Percentiles rank a stretch among this genome's conserved stretches.
phyloP scores from a whole-genome alignment of 2,113 vertebrate genomes.

The Castor canadensis region DNA sequence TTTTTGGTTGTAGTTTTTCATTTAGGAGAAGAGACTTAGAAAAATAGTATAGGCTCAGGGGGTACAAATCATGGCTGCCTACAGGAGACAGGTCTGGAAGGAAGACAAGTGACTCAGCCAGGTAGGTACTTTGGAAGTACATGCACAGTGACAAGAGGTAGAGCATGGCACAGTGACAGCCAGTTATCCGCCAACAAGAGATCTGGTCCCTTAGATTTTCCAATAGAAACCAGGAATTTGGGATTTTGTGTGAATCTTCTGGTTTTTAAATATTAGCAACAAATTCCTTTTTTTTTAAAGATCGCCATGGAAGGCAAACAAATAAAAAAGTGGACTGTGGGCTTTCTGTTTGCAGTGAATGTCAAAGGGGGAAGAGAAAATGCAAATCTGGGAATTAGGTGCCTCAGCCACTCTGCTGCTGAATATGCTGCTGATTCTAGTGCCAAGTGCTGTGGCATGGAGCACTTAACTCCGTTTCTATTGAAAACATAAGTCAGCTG shows the following conservation, averaged over 20 bases:
- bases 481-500: background rate
- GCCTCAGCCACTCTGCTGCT: too few species aligned
- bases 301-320: background rate
- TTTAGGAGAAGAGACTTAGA: background rate
- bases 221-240: slow-evolving; percentile 1
- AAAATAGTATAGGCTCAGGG: background rate
- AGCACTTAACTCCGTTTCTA: background rate
- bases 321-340: background rate
- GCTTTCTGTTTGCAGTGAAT: background rate
- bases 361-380: background rate
- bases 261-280: slow-evolving; percentile 17
- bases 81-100: background rate
- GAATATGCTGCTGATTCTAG: background rate
- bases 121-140: background rate
- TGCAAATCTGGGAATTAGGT: background rate
- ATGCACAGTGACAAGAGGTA: background rate
- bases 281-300: background rate
- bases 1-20: background rate
- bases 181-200: background rate
- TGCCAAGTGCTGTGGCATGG: background rate
- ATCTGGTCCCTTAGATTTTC: background rate
- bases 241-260: background rate
- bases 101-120: background rate
- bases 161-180: background rate
- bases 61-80: background rate